Evolutionary conservation across 2,113 vertebrate species (phyloP).

Genomic region (Varanus salvator): DNA sequence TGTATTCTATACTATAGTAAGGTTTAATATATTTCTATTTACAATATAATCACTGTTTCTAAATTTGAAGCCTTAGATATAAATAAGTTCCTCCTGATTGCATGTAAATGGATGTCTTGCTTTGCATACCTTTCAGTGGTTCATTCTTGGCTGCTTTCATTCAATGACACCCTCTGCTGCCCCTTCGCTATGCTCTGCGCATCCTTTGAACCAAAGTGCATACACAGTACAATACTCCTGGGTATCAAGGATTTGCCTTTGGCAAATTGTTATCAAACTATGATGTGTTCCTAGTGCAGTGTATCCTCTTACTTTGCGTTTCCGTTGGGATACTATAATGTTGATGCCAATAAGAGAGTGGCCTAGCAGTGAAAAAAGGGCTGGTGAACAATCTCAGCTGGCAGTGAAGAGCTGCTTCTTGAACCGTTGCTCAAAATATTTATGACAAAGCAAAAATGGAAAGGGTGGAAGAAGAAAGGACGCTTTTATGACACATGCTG

Average conservation of each 20-base stretch:
- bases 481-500: background rate
- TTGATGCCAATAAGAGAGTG: background rate
- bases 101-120: too few species aligned
- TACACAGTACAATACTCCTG: background rate
- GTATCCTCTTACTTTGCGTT: background rate
- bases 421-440: slow-evolving; percentile 3
- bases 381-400: background rate
- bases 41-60: too few species aligned
- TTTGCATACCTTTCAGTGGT: too few species aligned
- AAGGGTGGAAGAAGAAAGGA: background rate
- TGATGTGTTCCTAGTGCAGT: background rate
- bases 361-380: background rate
- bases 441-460: slow-evolving; percentile 6
- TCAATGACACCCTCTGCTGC: background rate
- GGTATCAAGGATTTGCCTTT: background rate
- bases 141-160: background rate
- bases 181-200: background rate
- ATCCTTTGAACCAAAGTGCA: background rate
- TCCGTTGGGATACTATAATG: background rate
- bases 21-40: too few species aligned
- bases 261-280: background rate
- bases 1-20: too few species aligned
- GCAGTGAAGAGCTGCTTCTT: background rate
- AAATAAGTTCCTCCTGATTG: too few species aligned
- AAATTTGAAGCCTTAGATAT: too few species aligned